Conservation (phyloP, 2,797 vertebrate genomes). For the Tragopan temminckii region DNA sequence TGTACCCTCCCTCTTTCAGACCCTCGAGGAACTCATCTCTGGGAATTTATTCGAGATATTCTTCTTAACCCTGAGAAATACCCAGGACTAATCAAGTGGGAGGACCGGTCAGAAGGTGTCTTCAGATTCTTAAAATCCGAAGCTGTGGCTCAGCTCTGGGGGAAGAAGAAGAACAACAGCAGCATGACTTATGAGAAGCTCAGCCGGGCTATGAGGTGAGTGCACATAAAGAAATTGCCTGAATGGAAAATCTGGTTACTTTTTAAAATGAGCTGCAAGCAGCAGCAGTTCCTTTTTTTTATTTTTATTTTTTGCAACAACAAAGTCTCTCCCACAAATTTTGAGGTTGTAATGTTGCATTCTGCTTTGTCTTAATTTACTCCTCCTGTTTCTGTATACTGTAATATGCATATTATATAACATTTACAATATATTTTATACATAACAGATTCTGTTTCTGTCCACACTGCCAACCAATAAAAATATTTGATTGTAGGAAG, state of each 20-base stretch:
- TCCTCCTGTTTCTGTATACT: neutral
- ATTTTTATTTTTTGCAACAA: neutral
- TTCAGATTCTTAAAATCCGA: conserved; percentile 98
- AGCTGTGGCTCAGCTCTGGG: conserved; percentile 97
- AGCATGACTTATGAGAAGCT: conserved; percentile 99
- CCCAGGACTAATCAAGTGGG: conserved; percentile 97
- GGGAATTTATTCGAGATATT: conserved; percentile 99
- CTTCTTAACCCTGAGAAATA: conserved; percentile 95
- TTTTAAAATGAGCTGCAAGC: neutral
- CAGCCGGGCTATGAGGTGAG: conserved; percentile 97
- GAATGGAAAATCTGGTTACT: neutral
- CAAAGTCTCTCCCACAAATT: neutral
- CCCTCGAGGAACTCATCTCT: conserved; percentile 94
- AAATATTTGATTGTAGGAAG: neutral
- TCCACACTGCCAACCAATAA: neutral
- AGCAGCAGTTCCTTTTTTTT: neutral
- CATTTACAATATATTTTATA: neutral
- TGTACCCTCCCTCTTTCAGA: conserved; percentile 77
- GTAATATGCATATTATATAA: neutral
- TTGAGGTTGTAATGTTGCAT: neutral
- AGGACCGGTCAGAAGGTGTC: conserved; percentile 93
- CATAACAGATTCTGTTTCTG: neutral
- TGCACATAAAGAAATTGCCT: neutral
- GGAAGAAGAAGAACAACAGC: conserved; percentile 98
- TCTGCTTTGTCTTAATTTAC: neutral